Conservation (phyloP, 1,140 invertebrate genomes). For the Lepidurus couesii region DNA sequence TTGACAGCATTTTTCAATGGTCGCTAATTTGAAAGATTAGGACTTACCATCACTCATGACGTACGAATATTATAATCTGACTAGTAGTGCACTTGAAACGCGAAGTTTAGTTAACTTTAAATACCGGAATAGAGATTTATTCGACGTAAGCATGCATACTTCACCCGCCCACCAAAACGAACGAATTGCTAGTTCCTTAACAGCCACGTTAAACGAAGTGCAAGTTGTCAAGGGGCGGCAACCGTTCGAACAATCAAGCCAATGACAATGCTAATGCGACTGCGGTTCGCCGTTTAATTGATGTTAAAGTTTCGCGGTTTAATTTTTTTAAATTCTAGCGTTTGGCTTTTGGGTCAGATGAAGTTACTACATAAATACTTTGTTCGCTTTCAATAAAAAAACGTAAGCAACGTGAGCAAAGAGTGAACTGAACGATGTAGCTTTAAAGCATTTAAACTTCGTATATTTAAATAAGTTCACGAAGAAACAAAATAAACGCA, state of each 20-base stretch:
- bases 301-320: too few relatives aligned
- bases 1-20: not conserved
- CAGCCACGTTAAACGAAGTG: not conserved
- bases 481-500: not conserved
- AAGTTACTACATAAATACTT: too few relatives aligned
- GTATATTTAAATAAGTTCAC: conserved; percentile 16
- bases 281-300: too few relatives aligned
- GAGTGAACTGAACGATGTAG: too few relatives aligned
- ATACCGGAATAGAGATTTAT: not conserved
- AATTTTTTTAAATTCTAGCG: too few relatives aligned
- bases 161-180: not conserved
- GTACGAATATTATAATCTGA: not conserved
- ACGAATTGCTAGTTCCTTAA: not conserved
- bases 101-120: not conserved
- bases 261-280: too few relatives aligned
- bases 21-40: not conserved
- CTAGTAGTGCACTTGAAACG: not conserved
- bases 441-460: conserved; percentile 4
- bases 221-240: not conserved
- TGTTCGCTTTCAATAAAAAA: too few relatives aligned
- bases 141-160: not conserved
- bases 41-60: conserved; percentile 2
- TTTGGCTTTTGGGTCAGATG: too few relatives aligned
- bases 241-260: not conserved
- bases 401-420: too few relatives aligned